Evolutionary conservation across 1,140 invertebrate genomes (phyloP).

Genomic region (Physella acuta): DNA sequence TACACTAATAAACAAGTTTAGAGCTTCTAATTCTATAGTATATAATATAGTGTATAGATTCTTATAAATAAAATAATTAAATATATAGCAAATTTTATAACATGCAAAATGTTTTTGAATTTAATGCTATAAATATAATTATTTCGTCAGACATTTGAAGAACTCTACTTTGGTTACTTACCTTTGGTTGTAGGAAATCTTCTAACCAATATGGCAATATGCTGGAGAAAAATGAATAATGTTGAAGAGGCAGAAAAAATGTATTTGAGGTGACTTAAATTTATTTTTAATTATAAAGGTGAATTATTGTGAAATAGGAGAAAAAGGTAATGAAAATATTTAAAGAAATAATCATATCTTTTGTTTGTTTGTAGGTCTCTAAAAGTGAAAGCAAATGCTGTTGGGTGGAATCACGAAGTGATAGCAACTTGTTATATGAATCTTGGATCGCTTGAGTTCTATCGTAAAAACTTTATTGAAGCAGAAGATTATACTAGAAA

Average conservation of each 20-base stretch:
- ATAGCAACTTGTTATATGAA: constrained; percentile 37
- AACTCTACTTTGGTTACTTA: constrained; percentile 37
- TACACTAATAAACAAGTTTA: no score
- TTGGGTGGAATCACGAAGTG: constrained; percentile 36
- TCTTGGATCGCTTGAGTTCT: constrained; percentile 32
- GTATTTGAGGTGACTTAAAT: constrained; percentile 29
- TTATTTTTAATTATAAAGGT: not conserved
- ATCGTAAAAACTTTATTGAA: constrained; percentile 23
- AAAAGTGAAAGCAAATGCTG: constrained; percentile 38
- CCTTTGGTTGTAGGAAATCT: constrained; percentile 31
- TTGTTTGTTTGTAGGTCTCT: constrained; percentile 29
- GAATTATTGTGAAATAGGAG: not conserved
- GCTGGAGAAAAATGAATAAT: constrained; percentile 26
- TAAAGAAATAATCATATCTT: not conserved
- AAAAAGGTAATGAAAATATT: not conserved
- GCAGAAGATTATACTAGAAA: constrained; percentile 30
- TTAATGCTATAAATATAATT: no score
- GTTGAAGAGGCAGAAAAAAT: constrained; percentile 32
- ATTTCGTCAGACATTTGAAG: constrained; percentile 28
- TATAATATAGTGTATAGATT: no score
- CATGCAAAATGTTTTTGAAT: no score
- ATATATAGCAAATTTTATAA: no score
- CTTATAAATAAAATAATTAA: no score
- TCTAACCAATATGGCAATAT: constrained; percentile 34
- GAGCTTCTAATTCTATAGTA: no score